Percentiles rank a stretch among this genome's conserved stretches.
These are phyloP conservation scores for Tenebrio molitor DNA, from an alignment of 1,140 invertebrate genomes.

Conservation along the genomic window DNA sequence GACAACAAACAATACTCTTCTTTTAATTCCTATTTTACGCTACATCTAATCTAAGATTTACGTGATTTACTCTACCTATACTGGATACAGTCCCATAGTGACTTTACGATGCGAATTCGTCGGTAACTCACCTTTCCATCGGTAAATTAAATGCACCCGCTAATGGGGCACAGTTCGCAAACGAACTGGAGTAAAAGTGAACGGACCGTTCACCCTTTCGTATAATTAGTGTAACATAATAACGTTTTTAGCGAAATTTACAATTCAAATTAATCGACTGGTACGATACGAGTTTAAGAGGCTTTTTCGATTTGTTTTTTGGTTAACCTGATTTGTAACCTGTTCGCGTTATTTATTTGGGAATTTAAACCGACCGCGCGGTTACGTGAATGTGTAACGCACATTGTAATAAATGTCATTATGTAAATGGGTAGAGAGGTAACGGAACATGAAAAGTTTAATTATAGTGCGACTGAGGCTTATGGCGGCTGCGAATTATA, in stretches of 20 bases:
- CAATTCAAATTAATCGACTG: constrained; percentile 15
- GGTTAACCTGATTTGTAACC: no score
- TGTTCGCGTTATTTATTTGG: no score
- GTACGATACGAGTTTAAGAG: constrained; percentile 7
- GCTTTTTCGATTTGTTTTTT: no score
- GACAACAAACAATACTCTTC: neutral
- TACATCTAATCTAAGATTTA: constrained; percentile 20
- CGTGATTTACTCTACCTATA: constrained; percentile 19
- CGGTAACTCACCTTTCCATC: constrained; percentile 10
- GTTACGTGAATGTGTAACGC: no score
- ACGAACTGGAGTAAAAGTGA: constrained; percentile 30
- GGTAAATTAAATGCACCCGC: neutral
- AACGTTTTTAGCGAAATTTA: constrained; percentile 26
- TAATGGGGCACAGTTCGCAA: neutral
- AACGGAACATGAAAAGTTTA: no score
- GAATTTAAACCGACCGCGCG: no score
- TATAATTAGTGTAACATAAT: constrained; percentile 23
- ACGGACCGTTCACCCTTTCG: constrained; percentile 30
- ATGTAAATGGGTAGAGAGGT: no score
- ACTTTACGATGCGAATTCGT: no score
- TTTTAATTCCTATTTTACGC: neutral
- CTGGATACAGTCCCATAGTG: no score
- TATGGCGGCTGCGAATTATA: no score
- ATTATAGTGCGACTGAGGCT: no score
- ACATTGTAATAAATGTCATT: no score